A percentile compares a stretch with the other conserved stretches of the same genome.
Evolutionary conservation across 1,140 invertebrate genomes (phyloP).

Genomic region (Drosophila micromelanica): DNA sequence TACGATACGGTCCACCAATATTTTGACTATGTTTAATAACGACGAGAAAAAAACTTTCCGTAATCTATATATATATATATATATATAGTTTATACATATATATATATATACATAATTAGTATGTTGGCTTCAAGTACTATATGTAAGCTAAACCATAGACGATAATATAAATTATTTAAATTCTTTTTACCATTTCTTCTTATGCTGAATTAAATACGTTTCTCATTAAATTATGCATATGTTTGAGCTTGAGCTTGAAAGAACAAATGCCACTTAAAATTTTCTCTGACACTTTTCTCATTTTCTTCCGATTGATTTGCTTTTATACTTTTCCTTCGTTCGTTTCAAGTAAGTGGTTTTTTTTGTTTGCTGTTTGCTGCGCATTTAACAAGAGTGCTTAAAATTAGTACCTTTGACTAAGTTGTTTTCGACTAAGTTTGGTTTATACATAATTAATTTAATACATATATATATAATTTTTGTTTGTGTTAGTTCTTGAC

Average conservation of each 20-base stretch:
- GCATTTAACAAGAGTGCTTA: slow-evolving; percentile 73
- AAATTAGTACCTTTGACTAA: slow-evolving; percentile 78
- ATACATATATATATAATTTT: slow-evolving; percentile 50
- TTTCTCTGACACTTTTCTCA: slow-evolving; percentile 41
- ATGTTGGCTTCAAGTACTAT: slow-evolving; percentile 31
- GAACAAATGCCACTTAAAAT: slow-evolving; percentile 48
- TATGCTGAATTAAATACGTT: slow-evolving; percentile 51
- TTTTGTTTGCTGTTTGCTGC: slow-evolving; percentile 27
- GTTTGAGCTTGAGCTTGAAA: slow-evolving; percentile 62
- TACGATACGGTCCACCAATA: slow-evolving; percentile 75
- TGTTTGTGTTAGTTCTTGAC: slow-evolving; percentile 11
- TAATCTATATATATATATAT: slow-evolving; percentile 25
- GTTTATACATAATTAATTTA: slow-evolving; percentile 62
- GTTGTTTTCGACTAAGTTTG: slow-evolving; percentile 75
- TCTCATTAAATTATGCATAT: slow-evolving; percentile 52
- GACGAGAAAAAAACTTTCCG: slow-evolving; percentile 70
- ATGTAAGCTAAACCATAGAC: slow-evolving; percentile 70
- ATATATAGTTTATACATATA: neutral
- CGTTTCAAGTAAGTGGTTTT: slow-evolving; percentile 7
- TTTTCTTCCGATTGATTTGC: slow-evolving; percentile 35
- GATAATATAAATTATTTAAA: slow-evolving; percentile 60
- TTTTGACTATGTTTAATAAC: slow-evolving; percentile 76
- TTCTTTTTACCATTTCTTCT: slow-evolving; percentile 42
- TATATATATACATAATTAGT: slow-evolving; percentile 49
- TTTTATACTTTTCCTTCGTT: slow-evolving; percentile 24